phyloP scores from a whole-genome alignment of 2,797 vertebrate species.

The Melanotaenia trifasciata region DNA sequence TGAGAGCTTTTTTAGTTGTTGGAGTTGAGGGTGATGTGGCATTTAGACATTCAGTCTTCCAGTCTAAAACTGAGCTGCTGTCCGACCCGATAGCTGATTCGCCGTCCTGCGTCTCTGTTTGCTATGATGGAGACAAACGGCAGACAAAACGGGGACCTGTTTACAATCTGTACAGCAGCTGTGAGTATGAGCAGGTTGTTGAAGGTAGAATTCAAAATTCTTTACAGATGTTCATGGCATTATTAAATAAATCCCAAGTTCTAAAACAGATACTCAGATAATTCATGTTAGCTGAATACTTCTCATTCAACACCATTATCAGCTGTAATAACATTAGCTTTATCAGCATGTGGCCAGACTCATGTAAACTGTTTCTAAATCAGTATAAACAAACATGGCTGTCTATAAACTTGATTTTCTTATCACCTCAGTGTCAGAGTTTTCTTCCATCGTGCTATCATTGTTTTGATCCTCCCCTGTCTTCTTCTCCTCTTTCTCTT shows the following conservation, averaged over 20 bases:
- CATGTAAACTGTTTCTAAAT: not conserved
- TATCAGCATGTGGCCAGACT: not conserved
- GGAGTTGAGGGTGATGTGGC: slow-evolving; percentile 65
- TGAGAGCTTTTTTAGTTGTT: slow-evolving; percentile 85
- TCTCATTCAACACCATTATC: not conserved
- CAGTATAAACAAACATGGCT: not conserved
- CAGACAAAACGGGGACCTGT: not conserved
- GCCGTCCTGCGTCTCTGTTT: slow-evolving; percentile 84
- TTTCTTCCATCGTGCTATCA: slow-evolving; percentile 81
- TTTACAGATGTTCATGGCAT: not conserved
- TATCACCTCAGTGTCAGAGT: slow-evolving; percentile 88
- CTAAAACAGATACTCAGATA: too few species aligned
- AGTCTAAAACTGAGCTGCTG: slow-evolving; percentile 80
- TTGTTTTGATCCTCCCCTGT: slow-evolving; percentile 65
- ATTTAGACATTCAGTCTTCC: slow-evolving; percentile 80
- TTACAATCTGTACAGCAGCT: not conserved
- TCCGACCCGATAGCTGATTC: slow-evolving; percentile 86
- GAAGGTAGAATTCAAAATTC: not conserved
- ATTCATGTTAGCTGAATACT: not conserved
- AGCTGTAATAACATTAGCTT: not conserved
- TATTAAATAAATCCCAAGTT: not conserved
- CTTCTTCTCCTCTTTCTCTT: slow-evolving; percentile 66
- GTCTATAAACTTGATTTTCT: not conserved
- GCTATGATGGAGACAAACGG: slow-evolving; percentile 73
- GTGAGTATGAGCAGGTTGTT: not conserved